Conservation (phyloP, 1,140 invertebrate genomes). For the Bombus huntii region DNA sequence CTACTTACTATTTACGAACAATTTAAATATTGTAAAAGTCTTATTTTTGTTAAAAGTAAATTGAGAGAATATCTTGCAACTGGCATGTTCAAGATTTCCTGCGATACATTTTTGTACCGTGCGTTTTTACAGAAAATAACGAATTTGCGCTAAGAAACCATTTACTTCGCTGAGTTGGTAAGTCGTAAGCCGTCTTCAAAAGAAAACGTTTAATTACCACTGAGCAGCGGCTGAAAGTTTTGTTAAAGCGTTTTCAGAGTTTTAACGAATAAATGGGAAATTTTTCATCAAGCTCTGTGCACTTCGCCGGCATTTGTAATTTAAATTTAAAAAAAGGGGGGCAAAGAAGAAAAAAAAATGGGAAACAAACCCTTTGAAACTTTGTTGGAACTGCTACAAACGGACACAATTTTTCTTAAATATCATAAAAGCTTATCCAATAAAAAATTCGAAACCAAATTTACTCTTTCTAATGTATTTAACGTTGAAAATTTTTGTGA, state of each 20-base stretch:
- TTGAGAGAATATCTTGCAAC: background rate
- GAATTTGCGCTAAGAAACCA: constrained; percentile 17
- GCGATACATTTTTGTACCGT: background rate
- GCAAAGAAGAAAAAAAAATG: too few species aligned
- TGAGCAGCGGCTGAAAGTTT: constrained; percentile 25
- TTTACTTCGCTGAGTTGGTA: constrained; percentile 11
- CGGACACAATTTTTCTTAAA: background rate
- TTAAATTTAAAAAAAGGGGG: background rate
- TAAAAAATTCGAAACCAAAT: background rate
- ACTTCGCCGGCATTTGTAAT: background rate
- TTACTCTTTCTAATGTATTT: background rate
- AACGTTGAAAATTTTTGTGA: background rate
- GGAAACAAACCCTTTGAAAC: background rate
- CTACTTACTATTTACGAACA: background rate
- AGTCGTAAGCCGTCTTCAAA: constrained; percentile 21
- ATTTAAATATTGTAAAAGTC: background rate
- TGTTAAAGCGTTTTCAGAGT: constrained; percentile 27
- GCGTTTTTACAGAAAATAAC: background rate
- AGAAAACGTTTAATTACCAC: constrained; percentile 38
- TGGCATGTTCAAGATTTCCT: background rate
- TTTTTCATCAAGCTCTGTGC: constrained; percentile 22
- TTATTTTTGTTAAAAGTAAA: background rate
- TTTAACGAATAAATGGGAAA: constrained; percentile 21
- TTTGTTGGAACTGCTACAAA: background rate
- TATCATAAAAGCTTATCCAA: background rate